Evolutionary conservation across 2,797 vertebrate species (phyloP).

Genomic region (Knipowitschia caucasica): DNA sequence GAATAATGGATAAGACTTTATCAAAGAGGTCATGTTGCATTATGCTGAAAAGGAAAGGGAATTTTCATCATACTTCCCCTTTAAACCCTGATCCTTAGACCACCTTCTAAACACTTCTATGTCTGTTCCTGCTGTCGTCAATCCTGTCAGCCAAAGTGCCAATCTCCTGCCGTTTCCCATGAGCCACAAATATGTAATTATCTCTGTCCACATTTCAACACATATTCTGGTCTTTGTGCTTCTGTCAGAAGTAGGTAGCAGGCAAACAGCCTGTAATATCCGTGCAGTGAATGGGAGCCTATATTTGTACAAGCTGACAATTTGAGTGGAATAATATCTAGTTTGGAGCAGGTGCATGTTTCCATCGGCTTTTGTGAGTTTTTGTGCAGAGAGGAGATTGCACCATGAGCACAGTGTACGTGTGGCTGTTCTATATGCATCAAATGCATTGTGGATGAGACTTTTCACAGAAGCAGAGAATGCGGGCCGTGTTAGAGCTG

Average conservation of each 20-base stretch:
- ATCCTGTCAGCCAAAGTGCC: conserved; percentile 4
- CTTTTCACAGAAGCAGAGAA: background rate
- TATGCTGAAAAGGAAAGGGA: no score
- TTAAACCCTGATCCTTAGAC: background rate
- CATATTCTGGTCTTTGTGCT: background rate
- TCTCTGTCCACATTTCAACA: conserved; percentile 8
- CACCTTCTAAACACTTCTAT: background rate
- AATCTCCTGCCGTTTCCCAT: background rate
- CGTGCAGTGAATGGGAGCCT: background rate
- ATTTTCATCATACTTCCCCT: conserved; percentile 21
- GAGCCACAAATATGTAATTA: conserved; percentile 6
- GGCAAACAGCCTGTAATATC: conserved; percentile 1
- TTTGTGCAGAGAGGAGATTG: conserved; percentile 28
- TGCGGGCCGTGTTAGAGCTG: background rate
- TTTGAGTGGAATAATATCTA: conserved; percentile 6
- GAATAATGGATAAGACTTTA: no score
- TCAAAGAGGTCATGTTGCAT: no score
- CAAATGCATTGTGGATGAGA: conserved; percentile 4
- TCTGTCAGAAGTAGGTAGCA: background rate
- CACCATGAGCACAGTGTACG: background rate
- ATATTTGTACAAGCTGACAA: background rate
- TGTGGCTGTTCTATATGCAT: conserved; percentile 28
- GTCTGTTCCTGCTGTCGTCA: background rate
- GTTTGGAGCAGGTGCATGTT: conserved; percentile 2
- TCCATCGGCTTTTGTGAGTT: conserved; percentile 10